Evolutionary conservation across 2,797 vertebrate species (phyloP).

Genomic region (Rhinatrema bivittatum): DNA sequence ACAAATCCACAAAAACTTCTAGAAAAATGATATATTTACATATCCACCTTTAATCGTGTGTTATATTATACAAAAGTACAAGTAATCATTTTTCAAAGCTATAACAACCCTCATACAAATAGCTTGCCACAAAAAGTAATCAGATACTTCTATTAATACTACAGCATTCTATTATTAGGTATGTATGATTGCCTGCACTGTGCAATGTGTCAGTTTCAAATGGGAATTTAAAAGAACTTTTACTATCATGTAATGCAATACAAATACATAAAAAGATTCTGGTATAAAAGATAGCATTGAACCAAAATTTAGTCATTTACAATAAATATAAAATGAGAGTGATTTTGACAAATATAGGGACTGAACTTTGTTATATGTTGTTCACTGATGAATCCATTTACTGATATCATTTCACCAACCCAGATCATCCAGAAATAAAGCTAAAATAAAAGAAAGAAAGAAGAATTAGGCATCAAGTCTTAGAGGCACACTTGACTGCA

Average conservation of each 20-base stretch:
- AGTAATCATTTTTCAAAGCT: slow-evolving; percentile 58
- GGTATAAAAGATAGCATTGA: slow-evolving; percentile 42
- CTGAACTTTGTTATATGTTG: slow-evolving; percentile 9
- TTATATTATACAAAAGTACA: slow-evolving; percentile 61
- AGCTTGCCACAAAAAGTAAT: slow-evolving; percentile 59
- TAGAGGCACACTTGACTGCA: too few species aligned
- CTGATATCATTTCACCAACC: too few species aligned
- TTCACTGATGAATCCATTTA: too few species aligned
- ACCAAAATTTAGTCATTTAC: slow-evolving; percentile 51
- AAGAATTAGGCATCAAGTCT: slow-evolving; percentile 1
- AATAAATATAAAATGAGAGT: slow-evolving; percentile 12
- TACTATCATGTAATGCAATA: slow-evolving; percentile 51
- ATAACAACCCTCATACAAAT: slow-evolving; percentile 65
- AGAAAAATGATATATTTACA: too few species aligned
- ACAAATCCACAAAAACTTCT: too few species aligned
- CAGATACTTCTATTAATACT: slow-evolving; percentile 57
- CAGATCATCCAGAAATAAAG: slow-evolving; percentile 6
- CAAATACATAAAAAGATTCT: slow-evolving; percentile 54
- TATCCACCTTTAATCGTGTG: slow-evolving; percentile 13
- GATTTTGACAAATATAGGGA: slow-evolving; percentile 18
- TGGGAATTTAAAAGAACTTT: slow-evolving; percentile 49
- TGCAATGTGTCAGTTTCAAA: slow-evolving; percentile 46
- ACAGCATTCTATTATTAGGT: slow-evolving; percentile 55
- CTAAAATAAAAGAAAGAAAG: slow-evolving; percentile 13
- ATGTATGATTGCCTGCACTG: slow-evolving; percentile 55